Evolutionary conservation across 1,140 invertebrate species (phyloP).

Genomic region (Gonioctena quinquepunctata): DNA sequence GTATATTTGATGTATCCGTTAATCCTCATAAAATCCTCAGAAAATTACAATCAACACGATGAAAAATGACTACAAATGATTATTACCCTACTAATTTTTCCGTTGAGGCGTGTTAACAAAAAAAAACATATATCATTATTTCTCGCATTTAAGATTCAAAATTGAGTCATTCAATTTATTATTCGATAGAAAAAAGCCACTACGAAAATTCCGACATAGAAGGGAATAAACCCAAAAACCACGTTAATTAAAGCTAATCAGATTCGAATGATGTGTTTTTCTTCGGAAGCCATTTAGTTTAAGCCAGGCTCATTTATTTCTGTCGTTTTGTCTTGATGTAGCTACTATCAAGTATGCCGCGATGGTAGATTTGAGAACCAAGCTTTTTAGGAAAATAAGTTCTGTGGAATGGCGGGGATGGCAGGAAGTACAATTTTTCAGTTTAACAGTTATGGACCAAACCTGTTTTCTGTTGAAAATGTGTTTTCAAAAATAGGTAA

Average conservation of each 20-base stretch:
- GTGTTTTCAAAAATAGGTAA: too few species aligned
- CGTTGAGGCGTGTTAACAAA: neutral
- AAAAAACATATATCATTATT: neutral
- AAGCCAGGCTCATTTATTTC: slow-evolving; percentile 37
- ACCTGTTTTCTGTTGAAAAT: too few species aligned
- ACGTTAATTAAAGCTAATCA: slow-evolving; percentile 42
- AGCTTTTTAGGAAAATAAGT: slow-evolving; percentile 11
- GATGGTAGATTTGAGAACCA: slow-evolving; percentile 13
- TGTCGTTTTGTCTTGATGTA: slow-evolving; percentile 25
- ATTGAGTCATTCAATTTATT: slow-evolving; percentile 2
- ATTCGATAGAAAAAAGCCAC: neutral
- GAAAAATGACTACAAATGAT: too few species aligned
- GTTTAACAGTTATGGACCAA: too few species aligned
- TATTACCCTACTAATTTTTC: too few species aligned
- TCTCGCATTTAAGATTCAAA: neutral
- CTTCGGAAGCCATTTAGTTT: slow-evolving; percentile 30
- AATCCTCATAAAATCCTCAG: too few species aligned
- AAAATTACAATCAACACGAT: too few species aligned
- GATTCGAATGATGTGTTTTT: slow-evolving; percentile 39
- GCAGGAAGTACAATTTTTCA: too few species aligned
- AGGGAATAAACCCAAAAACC: slow-evolving; percentile 19
- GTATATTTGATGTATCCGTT: too few species aligned
- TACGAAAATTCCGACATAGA: neutral
- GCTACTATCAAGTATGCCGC: slow-evolving; percentile 11
- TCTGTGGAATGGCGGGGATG: neutral